These are phyloP conservation scores for Euplexia lucipara DNA, from an alignment of 2,888 invertebrate genomes.

Conservation along the genomic window DNA sequence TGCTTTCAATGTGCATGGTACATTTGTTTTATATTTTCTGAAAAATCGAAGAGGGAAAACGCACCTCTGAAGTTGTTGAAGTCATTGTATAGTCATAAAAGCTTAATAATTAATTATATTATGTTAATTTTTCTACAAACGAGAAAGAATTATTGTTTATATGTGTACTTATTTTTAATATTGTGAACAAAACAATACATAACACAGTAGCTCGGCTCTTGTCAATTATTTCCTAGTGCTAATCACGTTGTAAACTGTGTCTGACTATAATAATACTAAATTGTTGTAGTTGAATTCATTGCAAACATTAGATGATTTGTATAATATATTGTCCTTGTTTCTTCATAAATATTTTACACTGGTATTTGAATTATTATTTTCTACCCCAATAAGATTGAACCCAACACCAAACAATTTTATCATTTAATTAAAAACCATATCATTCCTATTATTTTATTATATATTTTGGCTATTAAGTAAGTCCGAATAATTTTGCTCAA, in stretches of 20 bases:
- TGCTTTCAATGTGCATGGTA: conserved; percentile 27
- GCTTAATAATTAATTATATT: conserved; percentile 66
- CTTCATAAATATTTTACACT: conserved; percentile 91
- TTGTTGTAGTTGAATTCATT: conserved; percentile 88
- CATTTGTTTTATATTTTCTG: conserved; percentile 46
- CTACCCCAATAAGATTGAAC: neutral
- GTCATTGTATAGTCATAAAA: conserved; percentile 66
- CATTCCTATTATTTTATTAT: no score
- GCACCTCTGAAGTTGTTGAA: conserved; percentile 61
- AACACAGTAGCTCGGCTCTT: conserved; percentile 73
- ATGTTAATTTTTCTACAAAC: conserved; percentile 59
- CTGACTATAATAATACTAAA: conserved; percentile 79
- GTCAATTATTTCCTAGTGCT: conserved; percentile 84
- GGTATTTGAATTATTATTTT: conserved; percentile 71
- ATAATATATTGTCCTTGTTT: conserved; percentile 90
- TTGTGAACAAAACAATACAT: conserved; percentile 65
- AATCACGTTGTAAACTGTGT: conserved; percentile 80
- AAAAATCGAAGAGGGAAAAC: conserved; percentile 52
- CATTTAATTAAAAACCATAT: no score
- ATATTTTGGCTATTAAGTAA: no score
- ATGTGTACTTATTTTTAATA: conserved; percentile 64
- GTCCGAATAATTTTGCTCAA: no score
- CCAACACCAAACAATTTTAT: neutral
- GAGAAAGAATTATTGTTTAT: conserved; percentile 61
- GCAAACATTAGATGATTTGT: conserved; percentile 86